These are phyloP conservation scores for Chlamydotis undulata DNA, from an alignment of 2,113 vertebrate species.

Conservation along the genomic window DNA sequence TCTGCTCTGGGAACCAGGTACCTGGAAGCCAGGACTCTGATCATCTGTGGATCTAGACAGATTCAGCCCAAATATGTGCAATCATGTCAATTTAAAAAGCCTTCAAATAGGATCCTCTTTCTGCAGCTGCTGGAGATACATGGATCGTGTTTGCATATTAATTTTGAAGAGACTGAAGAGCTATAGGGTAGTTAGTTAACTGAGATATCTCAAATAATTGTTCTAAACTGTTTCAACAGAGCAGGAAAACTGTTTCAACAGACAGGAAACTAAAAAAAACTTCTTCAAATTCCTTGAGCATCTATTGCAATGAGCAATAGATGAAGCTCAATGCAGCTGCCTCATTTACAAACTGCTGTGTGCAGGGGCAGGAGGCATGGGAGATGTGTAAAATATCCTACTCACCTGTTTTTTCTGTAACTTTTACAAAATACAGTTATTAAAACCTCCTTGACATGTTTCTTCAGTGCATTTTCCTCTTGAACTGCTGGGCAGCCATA, in stretches of 20 bases:
- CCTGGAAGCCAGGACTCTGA: background rate
- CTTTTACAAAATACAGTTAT: background rate
- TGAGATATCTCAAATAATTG: background rate
- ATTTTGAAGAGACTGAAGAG: background rate
- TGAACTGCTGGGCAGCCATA: background rate
- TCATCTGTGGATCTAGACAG: background rate
- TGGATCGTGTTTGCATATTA: background rate
- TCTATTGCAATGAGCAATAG: background rate
- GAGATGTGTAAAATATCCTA: background rate
- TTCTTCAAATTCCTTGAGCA: background rate
- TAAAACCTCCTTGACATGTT: background rate
- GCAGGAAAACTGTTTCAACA: background rate
- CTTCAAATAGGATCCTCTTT: background rate
- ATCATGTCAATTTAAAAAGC: background rate
- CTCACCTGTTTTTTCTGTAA: background rate
- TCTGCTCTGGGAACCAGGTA: background rate
- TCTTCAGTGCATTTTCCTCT: background rate
- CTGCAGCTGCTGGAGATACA: background rate
- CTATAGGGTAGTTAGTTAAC: background rate
- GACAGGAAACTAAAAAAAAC: background rate
- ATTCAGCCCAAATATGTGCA: background rate
- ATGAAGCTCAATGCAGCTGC: background rate
- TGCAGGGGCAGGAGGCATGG: background rate
- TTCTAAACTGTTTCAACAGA: background rate
- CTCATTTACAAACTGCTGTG: background rate